Percentiles rank a stretch among this genome's conserved stretches.
phyloP scores from a whole-genome alignment of 2,797 vertebrate genomes.

The Podargus strigoides region DNA sequence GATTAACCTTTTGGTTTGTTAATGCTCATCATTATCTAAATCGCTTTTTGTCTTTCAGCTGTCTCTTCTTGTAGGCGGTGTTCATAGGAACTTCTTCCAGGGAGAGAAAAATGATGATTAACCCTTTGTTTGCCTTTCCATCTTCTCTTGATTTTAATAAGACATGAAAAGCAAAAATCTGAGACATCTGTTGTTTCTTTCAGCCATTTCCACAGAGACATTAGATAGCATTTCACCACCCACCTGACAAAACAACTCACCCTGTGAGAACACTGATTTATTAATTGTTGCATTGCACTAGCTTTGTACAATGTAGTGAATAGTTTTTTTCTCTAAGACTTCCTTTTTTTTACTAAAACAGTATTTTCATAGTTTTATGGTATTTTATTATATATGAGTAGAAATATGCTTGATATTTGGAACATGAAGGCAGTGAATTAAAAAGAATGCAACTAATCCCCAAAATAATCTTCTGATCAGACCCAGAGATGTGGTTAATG shows the following conservation, averaged over 20 bases:
- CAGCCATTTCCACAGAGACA: constrained; percentile 50
- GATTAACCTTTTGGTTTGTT: constrained; percentile 2
- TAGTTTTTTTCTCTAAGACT: not conserved
- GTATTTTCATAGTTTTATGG: not conserved
- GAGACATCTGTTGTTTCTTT: constrained; percentile 57
- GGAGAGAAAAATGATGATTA: constrained; percentile 20
- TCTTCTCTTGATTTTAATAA: constrained; percentile 49
- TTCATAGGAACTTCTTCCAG: constrained; percentile 20
- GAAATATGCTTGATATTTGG: not conserved
- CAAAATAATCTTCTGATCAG: not conserved
- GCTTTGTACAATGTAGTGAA: not conserved
- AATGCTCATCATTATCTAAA: constrained; percentile 23
- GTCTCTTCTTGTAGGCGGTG: not conserved
- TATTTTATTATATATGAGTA: not conserved
- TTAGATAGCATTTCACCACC: constrained; percentile 59
- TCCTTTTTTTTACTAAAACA: not conserved
- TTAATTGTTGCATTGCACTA: not conserved
- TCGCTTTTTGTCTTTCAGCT: constrained; percentile 20
- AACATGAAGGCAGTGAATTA: not conserved
- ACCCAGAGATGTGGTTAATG: not conserved
- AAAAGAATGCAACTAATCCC: not conserved
- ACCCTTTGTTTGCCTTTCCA: constrained; percentile 12
- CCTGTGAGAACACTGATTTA: constrained; percentile 30
- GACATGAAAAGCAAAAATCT: constrained; percentile 54
- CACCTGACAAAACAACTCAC: constrained; percentile 48